Evolutionary conservation across 2,797 vertebrate species (phyloP), one percentile per base, ranked within the genome.

Genomic region (Rhynchotus rufescens): DNA sequence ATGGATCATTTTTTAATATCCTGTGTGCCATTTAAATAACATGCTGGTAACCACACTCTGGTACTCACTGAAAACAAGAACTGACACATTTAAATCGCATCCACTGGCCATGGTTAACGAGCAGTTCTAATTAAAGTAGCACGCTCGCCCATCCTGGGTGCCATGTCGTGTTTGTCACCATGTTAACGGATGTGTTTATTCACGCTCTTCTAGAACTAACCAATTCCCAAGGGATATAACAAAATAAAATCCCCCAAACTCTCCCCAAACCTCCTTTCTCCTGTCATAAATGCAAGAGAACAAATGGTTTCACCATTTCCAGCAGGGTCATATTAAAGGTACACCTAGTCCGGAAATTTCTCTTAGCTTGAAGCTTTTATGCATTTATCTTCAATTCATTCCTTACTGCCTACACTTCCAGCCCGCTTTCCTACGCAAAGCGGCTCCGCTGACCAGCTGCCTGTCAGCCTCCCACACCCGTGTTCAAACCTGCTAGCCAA

Each of bases 71-170:
- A 68, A 51, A 67, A 54, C 64, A 45, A 67, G 40, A 66, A 17
- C 17, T 4, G 3, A 69, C 2, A 17, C 36, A 12, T 2, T 89
- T 65, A 10, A 79, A 65, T 79, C 78, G 69, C 72, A 64, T 73
- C 67, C 44, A 15, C 56, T 52, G 76, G 81, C n/a, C 81, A 47
- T 1, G 22, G n/a, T 5, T 11, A 89, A 61, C 12, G 7, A 52
- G 78, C 71, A 49, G 80, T n/a, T 86, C 90, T 67, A 56, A 90
- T 87, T 86, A 60, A 74, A 92, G 64, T 9, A 67, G 67, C 68
- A 36, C 1, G 0, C 44, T 67, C 10, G 16, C n/a, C 34, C 26
- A 47, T 64, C 80, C 84, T 75, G 61, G 67, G 10, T 9, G 54
- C 76, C 82, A 75, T 57, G 84, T 68, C 76, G 69, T 59, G 69